Evolutionary conservation across 2,113 vertebrate genomes (phyloP).

Genomic region (Ornithorhynchus anatinus): DNA sequence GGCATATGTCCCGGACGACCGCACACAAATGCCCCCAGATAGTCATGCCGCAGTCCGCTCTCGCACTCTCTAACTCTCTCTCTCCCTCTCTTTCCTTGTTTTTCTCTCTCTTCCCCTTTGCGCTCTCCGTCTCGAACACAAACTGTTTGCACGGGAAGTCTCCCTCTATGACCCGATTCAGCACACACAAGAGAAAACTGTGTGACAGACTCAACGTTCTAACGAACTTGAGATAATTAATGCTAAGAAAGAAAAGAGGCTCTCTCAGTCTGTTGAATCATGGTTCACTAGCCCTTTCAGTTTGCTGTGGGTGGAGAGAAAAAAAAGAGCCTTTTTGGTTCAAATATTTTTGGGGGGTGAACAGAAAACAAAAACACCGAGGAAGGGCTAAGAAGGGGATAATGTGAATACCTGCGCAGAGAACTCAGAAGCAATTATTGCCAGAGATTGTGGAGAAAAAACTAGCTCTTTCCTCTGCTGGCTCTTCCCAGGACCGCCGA

Average conservation of each 20-base stretch:
- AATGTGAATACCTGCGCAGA: constrained; percentile 39
- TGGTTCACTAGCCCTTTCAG: constrained; percentile 71
- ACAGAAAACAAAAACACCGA: constrained; percentile 69
- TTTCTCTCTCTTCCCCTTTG: constrained; percentile 50
- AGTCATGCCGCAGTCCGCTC: too few species aligned
- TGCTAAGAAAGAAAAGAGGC: constrained; percentile 69
- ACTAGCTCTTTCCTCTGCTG: too few species aligned
- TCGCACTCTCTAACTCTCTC: too few species aligned
- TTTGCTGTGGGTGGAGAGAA: constrained; percentile 64
- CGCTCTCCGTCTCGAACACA: constrained; percentile 61
- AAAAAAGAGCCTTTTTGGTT: constrained; percentile 68
- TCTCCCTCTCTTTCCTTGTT: constrained; percentile 13
- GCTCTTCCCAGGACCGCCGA: background rate
- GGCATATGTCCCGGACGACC: too few species aligned
- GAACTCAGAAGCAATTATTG: background rate
- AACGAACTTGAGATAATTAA: constrained; percentile 76
- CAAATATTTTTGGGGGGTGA: constrained; percentile 73
- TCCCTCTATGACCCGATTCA: constrained; percentile 71
- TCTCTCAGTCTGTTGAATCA: constrained; percentile 67
- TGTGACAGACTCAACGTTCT: constrained; percentile 68
- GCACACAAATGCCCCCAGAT: too few species aligned
- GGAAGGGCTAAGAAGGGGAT: constrained; percentile 41
- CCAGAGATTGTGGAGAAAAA: background rate
- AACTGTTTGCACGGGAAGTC: constrained; percentile 68
- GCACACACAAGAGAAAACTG: constrained; percentile 70